Evolutionary conservation across 2,797 vertebrate species (phyloP), one percentile per base, ranked within the genome.

Genomic region (Syngnathus rostellatus): DNA sequence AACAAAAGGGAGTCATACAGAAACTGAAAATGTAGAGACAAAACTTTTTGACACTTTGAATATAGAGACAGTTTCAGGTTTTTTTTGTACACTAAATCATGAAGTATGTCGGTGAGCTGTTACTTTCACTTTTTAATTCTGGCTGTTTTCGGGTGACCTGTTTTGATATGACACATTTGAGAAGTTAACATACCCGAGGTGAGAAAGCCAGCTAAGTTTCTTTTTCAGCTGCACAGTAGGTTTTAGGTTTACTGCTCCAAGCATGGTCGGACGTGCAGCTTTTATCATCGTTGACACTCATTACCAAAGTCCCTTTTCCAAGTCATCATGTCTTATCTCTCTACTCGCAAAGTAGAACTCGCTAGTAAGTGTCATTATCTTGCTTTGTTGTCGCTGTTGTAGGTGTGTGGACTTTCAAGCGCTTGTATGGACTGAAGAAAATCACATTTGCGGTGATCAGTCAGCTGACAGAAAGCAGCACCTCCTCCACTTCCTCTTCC

Each of bases 391-490:
- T 54, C 9, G 21, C 21, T 54, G 31, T 55, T 31, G 23, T 55
- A 16, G 23, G 12, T 5, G 53, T 23, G 11, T 55, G 21, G 21
- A 55, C 53, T 2, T 55, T 55, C 0, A 25, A 54, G 45, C 5
- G n/a, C 51, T 21, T 8, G 8, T 23, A 23, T 54, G 21, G 9
- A 54, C 45, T 14, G 12, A 41, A 1, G 40, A 39, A n/a, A 14
- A 3, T 58, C 23, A 6, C 37, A 60, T 40, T 40, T 37, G 43
- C 8, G 62, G 46, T 38, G n/a, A 2, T 23, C 12, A 25, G 74
- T 87, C 82, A 86, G 75, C 74, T 84, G 84, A 85, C 69, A 31
- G 60, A 69, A 59, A 63, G 46, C 21, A 4, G 1, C 62, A 63
- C 59, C 63, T 54, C 25, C 73, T 54, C 25, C 73, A 70, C 65